phyloP scores from a whole-genome alignment of 2,797 vertebrate genomes.

The Paramormyrops hopkinsi region DNA sequence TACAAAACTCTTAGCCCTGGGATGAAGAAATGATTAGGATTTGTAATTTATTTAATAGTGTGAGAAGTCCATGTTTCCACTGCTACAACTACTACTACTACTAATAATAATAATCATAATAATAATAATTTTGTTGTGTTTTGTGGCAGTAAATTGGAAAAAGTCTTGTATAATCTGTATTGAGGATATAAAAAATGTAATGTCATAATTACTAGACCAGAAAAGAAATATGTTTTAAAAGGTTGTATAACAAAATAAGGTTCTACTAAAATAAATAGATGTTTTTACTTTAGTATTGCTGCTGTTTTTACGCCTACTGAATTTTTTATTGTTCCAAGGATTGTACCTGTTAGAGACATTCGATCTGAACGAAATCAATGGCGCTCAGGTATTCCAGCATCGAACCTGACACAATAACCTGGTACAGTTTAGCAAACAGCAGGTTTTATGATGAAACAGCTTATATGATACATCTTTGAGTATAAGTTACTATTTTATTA shows the following conservation, averaged over 20 bases:
- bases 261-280: constrained; percentile 12
- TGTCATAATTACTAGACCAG: background rate
- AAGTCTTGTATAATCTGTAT: background rate
- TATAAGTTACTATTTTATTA: background rate
- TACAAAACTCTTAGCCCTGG: background rate
- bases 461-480: background rate
- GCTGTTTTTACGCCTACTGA: constrained; percentile 37
- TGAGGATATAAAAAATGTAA: background rate
- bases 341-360: constrained; percentile 13
- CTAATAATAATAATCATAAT: background rate
- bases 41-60: background rate
- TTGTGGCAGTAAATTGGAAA: background rate
- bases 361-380: constrained; percentile 12
- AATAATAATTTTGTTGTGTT: background rate
- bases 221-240: background rate
- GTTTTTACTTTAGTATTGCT: background rate
- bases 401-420: background rate
- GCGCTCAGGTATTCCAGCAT: constrained; percentile 3
- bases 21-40: background rate
- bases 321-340: constrained; percentile 53
- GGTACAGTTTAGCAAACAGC: background rate
- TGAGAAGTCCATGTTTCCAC: background rate
- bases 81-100: background rate
- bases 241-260: background rate
- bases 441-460: background rate